These are phyloP conservation scores for Carpatolechia fugitivella DNA, from an alignment of 2,888 invertebrate species.

Conservation along the genomic window DNA sequence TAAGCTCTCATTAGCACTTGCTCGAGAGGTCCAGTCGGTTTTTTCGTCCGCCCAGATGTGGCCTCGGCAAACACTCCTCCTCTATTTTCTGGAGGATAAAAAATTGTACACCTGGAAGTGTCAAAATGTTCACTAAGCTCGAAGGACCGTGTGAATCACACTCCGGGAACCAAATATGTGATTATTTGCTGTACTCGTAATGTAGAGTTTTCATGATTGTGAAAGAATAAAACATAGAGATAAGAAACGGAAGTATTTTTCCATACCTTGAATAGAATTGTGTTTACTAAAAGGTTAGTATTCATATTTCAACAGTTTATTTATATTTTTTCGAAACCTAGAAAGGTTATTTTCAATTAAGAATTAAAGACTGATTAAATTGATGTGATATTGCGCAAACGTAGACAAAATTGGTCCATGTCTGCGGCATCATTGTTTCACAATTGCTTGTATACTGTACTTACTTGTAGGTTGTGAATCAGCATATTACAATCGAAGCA, in stretches of 20 bases:
- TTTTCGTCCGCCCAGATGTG: constrained; percentile 75
- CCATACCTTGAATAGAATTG: no score
- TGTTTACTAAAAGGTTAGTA: no score
- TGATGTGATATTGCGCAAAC: constrained; percentile 25
- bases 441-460: constrained; percentile 37
- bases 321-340: background rate
- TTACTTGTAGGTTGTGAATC: constrained; percentile 43
- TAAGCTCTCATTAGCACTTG: constrained; percentile 64
- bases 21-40: constrained; percentile 74
- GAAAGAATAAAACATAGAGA: no score
- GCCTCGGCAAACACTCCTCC: constrained; percentile 63
- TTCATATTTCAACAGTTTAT: no score
- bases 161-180: constrained; percentile 17
- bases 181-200: background rate
- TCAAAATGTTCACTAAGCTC: constrained; percentile 75
- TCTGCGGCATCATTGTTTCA: constrained; percentile 36
- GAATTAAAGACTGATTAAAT: constrained; percentile 7
- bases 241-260: no score
- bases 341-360: background rate
- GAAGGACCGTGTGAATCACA: constrained; percentile 68
- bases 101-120: constrained; percentile 78
- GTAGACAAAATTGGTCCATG: constrained; percentile 30
- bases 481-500: constrained; percentile 34
- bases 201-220: background rate
- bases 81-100: constrained; percentile 63